Evolutionary conservation across 2,113 vertebrate species (phyloP).

Genomic region (Rhinolophus ferrumequinum): DNA sequence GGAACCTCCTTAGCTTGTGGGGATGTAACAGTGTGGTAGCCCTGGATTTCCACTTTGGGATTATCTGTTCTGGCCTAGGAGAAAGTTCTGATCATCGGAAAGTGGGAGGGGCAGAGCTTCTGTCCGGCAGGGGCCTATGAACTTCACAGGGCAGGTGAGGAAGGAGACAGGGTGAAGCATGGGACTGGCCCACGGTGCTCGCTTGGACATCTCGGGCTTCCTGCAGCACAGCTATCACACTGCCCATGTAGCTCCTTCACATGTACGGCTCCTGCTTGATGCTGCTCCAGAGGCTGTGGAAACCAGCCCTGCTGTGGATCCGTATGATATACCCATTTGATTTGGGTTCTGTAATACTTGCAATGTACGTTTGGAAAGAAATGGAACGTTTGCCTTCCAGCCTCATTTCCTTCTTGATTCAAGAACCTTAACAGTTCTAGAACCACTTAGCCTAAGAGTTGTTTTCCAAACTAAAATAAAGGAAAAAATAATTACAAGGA

Average conservation of each 20-base stretch:
- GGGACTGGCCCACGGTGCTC: background rate
- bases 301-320: background rate
- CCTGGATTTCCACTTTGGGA: background rate
- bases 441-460: background rate
- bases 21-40: background rate
- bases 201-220: background rate
- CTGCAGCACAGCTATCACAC: background rate
- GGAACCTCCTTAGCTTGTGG: background rate
- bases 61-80: background rate
- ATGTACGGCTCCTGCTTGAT: background rate
- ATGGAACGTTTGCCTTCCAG: slow-evolving; percentile 4
- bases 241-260: background rate
- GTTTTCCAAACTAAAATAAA: background rate
- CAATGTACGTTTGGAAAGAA: slow-evolving; percentile 15
- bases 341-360: background rate
- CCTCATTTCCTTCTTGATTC: background rate
- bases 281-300: background rate
- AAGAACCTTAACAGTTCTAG: background rate
- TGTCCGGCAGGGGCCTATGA: background rate
- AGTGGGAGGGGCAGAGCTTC: background rate
- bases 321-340: background rate
- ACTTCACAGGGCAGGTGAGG: background rate
- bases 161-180: background rate
- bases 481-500: background rate
- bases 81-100: background rate